Conservation (phyloP, 2,113 vertebrate species). For the Epinephelus cyanopodus region DNA sequence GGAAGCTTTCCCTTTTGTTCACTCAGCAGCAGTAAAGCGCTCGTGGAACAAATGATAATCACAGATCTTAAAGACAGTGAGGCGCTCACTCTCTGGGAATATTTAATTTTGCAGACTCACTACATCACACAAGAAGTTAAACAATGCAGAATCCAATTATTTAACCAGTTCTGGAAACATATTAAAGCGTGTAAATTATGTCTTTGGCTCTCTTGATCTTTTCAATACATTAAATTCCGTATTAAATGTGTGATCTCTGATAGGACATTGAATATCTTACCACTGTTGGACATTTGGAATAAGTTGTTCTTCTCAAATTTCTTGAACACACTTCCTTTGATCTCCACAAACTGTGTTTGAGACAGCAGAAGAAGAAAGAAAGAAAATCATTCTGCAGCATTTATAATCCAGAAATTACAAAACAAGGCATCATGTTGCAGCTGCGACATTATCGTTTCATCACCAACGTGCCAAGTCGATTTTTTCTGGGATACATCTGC, state of each 20-base stretch:
- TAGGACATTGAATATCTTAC: constrained; percentile 80
- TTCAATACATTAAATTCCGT: neutral
- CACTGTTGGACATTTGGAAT: constrained; percentile 99
- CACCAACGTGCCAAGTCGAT: neutral
- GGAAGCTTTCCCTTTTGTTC: neutral
- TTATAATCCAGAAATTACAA: constrained; percentile 13
- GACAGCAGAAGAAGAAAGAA: constrained; percentile 53
- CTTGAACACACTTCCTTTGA: constrained; percentile 99
- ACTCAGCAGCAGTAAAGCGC: neutral
- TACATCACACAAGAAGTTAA: neutral
- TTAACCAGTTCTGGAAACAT: too few species aligned
- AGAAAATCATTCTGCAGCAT: constrained; percentile 4
- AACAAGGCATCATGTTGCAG: constrained; percentile 22
- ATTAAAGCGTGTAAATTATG: neutral
- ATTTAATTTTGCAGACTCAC: neutral
- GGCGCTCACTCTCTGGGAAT: neutral
- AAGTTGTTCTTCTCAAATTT: constrained; percentile 99
- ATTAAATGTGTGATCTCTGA: neutral
- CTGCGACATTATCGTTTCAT: constrained; percentile 27
- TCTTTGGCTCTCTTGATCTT: neutral
- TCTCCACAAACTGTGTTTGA: constrained; percentile 95
- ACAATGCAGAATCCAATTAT: neutral
- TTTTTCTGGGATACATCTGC: constrained; percentile 9
- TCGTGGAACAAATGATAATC: neutral
- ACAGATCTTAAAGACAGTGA: neutral